Evolutionary conservation across 2,797 vertebrate species (phyloP).

Genomic region (Myotis findleyi): DNA sequence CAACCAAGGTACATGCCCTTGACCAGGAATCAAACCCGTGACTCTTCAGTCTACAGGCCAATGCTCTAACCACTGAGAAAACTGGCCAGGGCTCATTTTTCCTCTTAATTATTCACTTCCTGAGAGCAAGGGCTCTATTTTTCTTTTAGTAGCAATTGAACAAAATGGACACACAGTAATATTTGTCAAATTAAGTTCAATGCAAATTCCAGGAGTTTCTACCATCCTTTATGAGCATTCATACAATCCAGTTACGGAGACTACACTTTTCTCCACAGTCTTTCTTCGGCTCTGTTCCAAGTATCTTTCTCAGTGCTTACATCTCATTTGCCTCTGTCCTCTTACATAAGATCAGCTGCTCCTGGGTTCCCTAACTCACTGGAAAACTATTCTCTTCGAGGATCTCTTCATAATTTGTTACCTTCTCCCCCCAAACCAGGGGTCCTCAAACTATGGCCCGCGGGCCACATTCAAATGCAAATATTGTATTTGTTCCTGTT

Average conservation of each 20-base stretch:
- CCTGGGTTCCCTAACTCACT: neutral
- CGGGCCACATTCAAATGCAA: too few species aligned
- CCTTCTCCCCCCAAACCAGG: neutral
- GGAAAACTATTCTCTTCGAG: conserved; percentile 10
- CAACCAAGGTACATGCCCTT: too few species aligned
- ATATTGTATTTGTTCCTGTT: too few species aligned
- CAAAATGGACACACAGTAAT: neutral
- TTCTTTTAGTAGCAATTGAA: neutral
- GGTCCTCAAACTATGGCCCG: too few species aligned
- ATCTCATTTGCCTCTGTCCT: neutral
- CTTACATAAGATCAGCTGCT: neutral
- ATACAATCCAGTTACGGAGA: neutral
- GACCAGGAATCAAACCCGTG: too few species aligned
- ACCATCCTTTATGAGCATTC: neutral
- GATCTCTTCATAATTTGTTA: neutral
- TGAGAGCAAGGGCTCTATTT: conserved; percentile 13
- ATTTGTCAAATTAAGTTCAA: conserved; percentile 17
- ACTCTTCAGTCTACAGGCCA: too few species aligned
- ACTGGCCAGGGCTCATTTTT: neutral
- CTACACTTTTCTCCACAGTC: neutral
- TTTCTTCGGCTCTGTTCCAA: neutral
- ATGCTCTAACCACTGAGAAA: too few species aligned
- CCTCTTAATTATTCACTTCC: neutral
- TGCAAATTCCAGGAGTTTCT: neutral
- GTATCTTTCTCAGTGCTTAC: neutral